Base-by-base conservation (phyloP, 2,113 vertebrate species). In the Heterotis niloticus region DNA sequence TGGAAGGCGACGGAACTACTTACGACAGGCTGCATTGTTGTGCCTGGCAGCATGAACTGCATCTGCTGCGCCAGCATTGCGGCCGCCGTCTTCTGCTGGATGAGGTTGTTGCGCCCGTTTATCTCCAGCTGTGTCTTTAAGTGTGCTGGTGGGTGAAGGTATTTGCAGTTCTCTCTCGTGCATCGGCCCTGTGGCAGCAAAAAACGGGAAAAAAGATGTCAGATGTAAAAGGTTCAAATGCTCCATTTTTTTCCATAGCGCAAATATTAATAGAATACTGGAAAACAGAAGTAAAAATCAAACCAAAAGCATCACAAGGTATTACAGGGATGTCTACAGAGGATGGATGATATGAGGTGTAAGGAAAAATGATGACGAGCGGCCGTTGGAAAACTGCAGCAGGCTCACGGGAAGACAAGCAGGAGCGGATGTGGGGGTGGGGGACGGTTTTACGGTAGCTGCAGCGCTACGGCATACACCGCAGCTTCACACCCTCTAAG, bases 121-220 rank as follows among this genome's bases (percentile, higher is more conserved):
- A 99, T 99, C 92, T 99, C 98, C 90, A 99, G 92, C 77, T 99
- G 98, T 81, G 97, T 99, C 95, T 99, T 99, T 84, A 99, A 93
- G 90, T 99, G 98, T 78, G 96, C 96, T 9, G 98, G 98, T 64
- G 98, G 98, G 87, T 99, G 98, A 86, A 99, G 96, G 88, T 99
- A 99, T 89, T 99, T 99, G 94, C 98, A 99, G 91, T 99, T 99
- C 89, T 99, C 98, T 87, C 98, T 94, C 23, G 96, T 96, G 89
- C 98, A 99, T 28, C 98, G 96, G 56, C 98, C 96, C 98, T 99
- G 89, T 20, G 87, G 88, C 87, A n/a, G 44, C 66, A 76, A 14
- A 76, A 20, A 26, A 68, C 64, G 34, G 52, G 26, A n/a, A 26
- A 20, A 68, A 9, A 65, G 23, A 77, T 10, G 24, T n/a, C 18